Evolutionary conservation across 2,113 vertebrate species (phyloP).

Genomic region (Nycticebus coucang): DNA sequence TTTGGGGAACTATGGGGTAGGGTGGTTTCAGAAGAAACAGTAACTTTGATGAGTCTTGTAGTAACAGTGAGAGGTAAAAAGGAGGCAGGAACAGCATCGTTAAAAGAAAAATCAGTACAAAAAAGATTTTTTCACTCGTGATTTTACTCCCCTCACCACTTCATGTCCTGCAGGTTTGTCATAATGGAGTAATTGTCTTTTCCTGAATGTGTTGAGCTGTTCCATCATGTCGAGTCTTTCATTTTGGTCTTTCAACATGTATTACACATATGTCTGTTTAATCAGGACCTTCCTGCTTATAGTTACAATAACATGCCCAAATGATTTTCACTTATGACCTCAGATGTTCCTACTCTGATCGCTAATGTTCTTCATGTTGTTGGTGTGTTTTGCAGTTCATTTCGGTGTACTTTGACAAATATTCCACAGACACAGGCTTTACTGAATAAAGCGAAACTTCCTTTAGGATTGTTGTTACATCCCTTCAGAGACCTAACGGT

Average conservation of each 20-base stretch:
- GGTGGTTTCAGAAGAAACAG: background rate
- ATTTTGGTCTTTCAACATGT: background rate
- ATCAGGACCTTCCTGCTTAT: background rate
- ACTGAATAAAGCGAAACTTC: slow-evolving; percentile 97
- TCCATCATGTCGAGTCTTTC: background rate
- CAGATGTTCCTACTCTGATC: slow-evolving; percentile 9
- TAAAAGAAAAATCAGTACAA: too few species aligned
- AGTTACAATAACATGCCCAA: background rate
- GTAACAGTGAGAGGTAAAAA: background rate
- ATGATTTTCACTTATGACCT: background rate
- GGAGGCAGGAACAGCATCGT: background rate
- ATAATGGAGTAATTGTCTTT: background rate
- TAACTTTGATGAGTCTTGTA: background rate
- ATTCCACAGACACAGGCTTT: slow-evolving; percentile 96
- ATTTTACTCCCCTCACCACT: background rate
- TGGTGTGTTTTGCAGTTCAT: slow-evolving; percentile 87
- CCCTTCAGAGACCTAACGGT: slow-evolving; percentile 98
- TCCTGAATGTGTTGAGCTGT: background rate
- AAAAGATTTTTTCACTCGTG: background rate
- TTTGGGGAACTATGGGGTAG: background rate
- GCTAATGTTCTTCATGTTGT: background rate
- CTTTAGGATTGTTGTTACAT: slow-evolving; percentile 95
- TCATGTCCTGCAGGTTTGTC: background rate
- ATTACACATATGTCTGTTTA: background rate
- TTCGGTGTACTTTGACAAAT: slow-evolving; percentile 95